These are phyloP conservation scores for Clarias macrocephalus DNA, from an alignment of 2,113 vertebrate genomes.

Conservation along the genomic window DNA sequence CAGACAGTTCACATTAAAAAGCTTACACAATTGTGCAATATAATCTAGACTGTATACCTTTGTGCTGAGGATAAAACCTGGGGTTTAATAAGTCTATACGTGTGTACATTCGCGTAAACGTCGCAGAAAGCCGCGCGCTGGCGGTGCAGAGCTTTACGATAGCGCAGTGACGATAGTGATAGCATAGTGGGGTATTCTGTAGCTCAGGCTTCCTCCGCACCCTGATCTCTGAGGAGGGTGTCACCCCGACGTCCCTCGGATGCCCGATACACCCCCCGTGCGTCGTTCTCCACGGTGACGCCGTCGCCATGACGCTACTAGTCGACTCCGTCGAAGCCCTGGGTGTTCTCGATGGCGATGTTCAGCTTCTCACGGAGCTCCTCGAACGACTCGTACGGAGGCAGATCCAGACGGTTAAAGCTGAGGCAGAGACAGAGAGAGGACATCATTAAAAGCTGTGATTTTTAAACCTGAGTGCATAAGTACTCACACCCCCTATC, in stretches of 20 bases:
- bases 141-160: background rate
- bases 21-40: constrained; percentile 16
- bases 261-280: background rate
- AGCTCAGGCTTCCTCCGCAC: background rate
- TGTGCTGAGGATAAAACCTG: constrained; percentile 31
- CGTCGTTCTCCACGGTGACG: background rate
- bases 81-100: constrained; percentile 13
- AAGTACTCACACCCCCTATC: background rate
- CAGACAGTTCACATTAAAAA: background rate
- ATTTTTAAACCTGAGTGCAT: background rate
- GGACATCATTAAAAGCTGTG: background rate
- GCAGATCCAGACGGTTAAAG: constrained; percentile 96
- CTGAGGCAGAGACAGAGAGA: constrained; percentile 62
- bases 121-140: constrained; percentile 34
- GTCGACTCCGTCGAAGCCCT: constrained; percentile 97
- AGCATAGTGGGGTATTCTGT: background rate
- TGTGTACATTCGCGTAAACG: constrained; percentile 66
- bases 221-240: background rate
- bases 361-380: constrained; percentile 93
- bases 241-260: background rate
- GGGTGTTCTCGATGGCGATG: constrained; percentile 94
- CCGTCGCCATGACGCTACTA: constrained; percentile 60
- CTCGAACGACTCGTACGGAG: constrained; percentile 94
- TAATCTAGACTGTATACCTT: background rate
- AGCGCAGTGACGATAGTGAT: background rate